Evolutionary conservation across 1,140 invertebrate species (phyloP), one percentile per base, ranked within the genome.

Genomic region (Solenopsis invicta): DNA sequence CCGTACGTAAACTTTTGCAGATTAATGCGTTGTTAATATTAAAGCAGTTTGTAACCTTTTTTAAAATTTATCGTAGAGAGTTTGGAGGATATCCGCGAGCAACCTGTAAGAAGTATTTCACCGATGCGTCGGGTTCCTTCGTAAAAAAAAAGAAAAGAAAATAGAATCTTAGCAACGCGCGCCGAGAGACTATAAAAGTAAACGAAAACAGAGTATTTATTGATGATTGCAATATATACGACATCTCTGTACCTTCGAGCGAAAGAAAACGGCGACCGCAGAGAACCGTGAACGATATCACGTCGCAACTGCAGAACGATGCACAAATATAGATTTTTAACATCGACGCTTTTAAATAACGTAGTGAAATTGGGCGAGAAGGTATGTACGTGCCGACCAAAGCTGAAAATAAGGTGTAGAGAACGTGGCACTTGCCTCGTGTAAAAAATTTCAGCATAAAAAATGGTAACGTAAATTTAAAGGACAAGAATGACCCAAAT

Each of bases 191-290:
- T 80, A 54, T 69, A 10, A 80, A 80, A 69, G 34, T 69, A 80
- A 80, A 80, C 45, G 61, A 62, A 41, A 48, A 48, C 18, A 66
- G 12, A 13, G 13, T 69, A 69, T 69, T 67, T 80, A 80, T 69
- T 80, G 61, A 80, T 80, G 29, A 67, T 80, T 80, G 45, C 13
- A 80, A 80, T 80, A 69, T 69, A 80, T 80, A 69, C 67, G 37
- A 54, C 48, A 41, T 48, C n/a, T 29, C 77, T 52, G 67, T 41
- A 13, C n/a, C 37, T 67, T 80, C 45, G 45, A 69, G 48, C 10
- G 45, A 66, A 78, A 29, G 29, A 67, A 66, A 80, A 29, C 29
- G 21, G 18, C 67, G 50, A 72, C 21, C 34, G 34, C 67, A 18
- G 34, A 82, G 24, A 82, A 81, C 41, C 37, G 41, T 54, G 37